Percentiles rank a stretch among this genome's conserved stretches.
phyloP scores from a whole-genome alignment of 2,888 invertebrate species.

The Osmoderma eremita region DNA sequence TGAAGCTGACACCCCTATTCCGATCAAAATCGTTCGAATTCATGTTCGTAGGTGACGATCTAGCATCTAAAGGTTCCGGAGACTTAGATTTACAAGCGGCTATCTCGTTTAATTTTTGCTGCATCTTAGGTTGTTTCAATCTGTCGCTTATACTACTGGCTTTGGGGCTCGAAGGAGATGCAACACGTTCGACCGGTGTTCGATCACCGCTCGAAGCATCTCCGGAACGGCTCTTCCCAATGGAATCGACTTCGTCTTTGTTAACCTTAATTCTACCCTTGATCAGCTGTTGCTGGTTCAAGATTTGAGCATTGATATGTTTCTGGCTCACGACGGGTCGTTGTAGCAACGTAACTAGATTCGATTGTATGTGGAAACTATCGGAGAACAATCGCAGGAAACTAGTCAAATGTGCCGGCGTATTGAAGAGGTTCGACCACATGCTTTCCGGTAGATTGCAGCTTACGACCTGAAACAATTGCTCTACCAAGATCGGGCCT shows the following conservation, averaged over 20 bases:
- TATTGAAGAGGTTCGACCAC: conserved; percentile 90
- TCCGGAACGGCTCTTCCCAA: neutral
- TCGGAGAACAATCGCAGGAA: conserved; percentile 94
- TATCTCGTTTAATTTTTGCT: conserved; percentile 53
- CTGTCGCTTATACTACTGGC: conserved; percentile 59
- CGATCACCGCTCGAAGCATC: conserved; percentile 27
- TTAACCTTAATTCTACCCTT: conserved; percentile 2
- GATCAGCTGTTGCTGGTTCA: conserved; percentile 43
- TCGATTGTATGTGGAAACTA: conserved; percentile 92
- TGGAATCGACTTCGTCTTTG: conserved; percentile 42
- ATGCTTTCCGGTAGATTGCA: conserved; percentile 65
- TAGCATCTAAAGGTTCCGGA: conserved; percentile 30
- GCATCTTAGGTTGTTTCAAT: conserved; percentile 59
- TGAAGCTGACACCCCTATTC: conserved; percentile 49
- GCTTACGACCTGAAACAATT: conserved; percentile 83
- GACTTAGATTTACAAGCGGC: conserved; percentile 48
- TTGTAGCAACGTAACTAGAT: conserved; percentile 86
- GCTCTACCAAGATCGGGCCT: conserved; percentile 85
- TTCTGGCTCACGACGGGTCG: conserved; percentile 75
- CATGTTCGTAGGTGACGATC: conserved; percentile 35
- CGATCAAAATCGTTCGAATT: conserved; percentile 17
- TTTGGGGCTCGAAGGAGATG: conserved; percentile 35
- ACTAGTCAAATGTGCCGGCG: conserved; percentile 87
- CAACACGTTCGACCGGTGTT: conserved; percentile 31
- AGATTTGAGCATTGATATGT: conserved; percentile 55